Evolutionary conservation across 2,888 invertebrate species (phyloP), one percentile per base, ranked within the genome.

Genomic region (Sinopyrophorus schimmeli): DNA sequence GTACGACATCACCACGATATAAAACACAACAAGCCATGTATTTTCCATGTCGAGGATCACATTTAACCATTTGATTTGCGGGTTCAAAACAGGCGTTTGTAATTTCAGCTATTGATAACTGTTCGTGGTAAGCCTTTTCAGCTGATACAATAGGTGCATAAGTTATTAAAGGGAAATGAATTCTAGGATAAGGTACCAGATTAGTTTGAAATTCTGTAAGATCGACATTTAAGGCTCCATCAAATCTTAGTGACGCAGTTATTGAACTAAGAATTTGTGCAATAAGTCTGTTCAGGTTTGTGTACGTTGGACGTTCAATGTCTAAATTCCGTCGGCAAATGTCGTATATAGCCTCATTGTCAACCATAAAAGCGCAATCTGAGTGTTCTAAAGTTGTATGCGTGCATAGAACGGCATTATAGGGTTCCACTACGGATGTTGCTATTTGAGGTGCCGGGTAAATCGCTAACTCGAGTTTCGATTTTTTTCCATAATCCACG

Each of bases 31-130:
- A 80, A 21, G 80, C 79, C 80, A 80, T 63, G 72, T 80, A 80
- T 62, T 76, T 75, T 1, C 48, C 48, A 26, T 73, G 72, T 16
- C 77, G 68, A 1, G 78, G 79, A 58, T 79, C 79, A 58, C 80
- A 81, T 58, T 75, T 74, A 23, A 75, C 73, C 72, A 82, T 79
- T 70, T 82, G 82, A 64, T 80, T 80, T 43, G 77, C 77, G 1
- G 81, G 80, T 62, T 82, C 82, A 62, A 83, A 83, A 63, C 81
- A 82, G 26, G 79, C 75, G 53, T 80, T 79, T 47, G 83, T 83
- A 59, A 82, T 81, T 59, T 82, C 80, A 5, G 76, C 64, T 9
- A 78, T 80, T n/a, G 77, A 70, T 47, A 78, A 65, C 57, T 78
- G 78, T 64, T 80, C 80, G 57, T 81, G 80, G 62, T 78, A 78